Base-by-base conservation (phyloP, 1,140 invertebrate species). In the Nasonia giraulti region DNA sequence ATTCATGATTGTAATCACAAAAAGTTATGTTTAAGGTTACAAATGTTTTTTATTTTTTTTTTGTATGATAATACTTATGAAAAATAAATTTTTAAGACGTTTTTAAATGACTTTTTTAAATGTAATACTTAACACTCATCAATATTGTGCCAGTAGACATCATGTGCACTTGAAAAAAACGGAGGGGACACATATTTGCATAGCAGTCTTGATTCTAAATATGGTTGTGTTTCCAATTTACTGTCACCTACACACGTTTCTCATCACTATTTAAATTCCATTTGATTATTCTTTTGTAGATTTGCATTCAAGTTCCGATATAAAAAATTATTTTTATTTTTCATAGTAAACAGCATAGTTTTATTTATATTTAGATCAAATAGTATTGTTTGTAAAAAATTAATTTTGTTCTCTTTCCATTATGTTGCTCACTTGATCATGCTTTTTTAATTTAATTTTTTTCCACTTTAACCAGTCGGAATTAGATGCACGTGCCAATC, bases 391-490 rank as follows among this genome's bases (percentile, higher is more conserved):
- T 12, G 2, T 44, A 6, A 20, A n/a, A 37, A 37, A 23, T 75
- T 3, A 71, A 31, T 71, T 71, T 71, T 33, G 17, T 71, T 75
- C 5, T 40, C 27, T 40, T 40, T 44, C 44, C 17, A 3, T 11
- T 33, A n/a, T 44, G 12, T n/a, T 40, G 27, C 40, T 12, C 20
- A 37, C 31, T 37, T 40, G 31, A 50, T 40, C 2, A 79, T 27
- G n/a, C 40, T 50, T 83, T 83, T 83, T 47, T 68, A 66, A 50
- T 84, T 47, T 80, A 44, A 82, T 31, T 31, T 85, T 86, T 17
- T 88, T 89, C 84, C 37, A 81, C 84, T 80, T 75, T 87, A 75
- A 84, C 86, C 83, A 92, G 91, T 89, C 89, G 66, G 87, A 90
- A 11, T 27, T 90, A 76, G 86, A 87, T 78, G 55, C 85, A n/a